Conservation (phyloP, 2,113 vertebrate genomes). For the Macquaria australasica region DNA sequence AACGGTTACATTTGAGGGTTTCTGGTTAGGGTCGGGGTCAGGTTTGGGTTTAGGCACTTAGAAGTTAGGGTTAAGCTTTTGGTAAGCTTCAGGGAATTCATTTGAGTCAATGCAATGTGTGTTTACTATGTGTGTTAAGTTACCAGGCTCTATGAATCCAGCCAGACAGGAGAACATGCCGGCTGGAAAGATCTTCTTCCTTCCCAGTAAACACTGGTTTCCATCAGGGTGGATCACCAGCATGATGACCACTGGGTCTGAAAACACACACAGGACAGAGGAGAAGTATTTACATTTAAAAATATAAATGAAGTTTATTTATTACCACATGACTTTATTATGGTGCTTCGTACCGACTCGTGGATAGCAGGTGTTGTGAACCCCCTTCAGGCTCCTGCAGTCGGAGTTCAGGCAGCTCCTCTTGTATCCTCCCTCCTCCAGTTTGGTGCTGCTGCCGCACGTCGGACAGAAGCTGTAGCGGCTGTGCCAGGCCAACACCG, state of each 20-base stretch:
- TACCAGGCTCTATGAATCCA: constrained; percentile 96
- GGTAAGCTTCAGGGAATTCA: no score
- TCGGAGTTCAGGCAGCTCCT: constrained; percentile 88
- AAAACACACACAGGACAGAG: neutral
- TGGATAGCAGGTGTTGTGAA: constrained; percentile 96
- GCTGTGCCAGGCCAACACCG: constrained; percentile 92
- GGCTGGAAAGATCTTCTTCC: constrained; percentile 91
- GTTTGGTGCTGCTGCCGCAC: constrained; percentile 88
- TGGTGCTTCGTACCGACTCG: constrained; percentile 88
- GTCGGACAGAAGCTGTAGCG: constrained; percentile 93
- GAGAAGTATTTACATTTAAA: neutral
- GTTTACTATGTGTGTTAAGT: neutral
- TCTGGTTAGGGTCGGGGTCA: no score
- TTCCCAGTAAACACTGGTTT: constrained; percentile 93
- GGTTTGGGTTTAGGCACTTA: no score
- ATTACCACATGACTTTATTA: neutral
- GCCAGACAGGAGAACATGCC: constrained; percentile 95
- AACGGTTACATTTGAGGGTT: neutral
- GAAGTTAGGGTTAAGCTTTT: no score
- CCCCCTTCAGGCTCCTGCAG: constrained; percentile 89
- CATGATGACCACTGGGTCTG: constrained; percentile 99
- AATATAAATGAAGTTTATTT: neutral
- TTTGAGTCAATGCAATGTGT: neutral
- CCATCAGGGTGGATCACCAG: constrained; percentile 95
- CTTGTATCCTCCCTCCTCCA: constrained; percentile 92